Evolutionary conservation across 2,113 vertebrate genomes (phyloP).

Genomic region (Cettia cetti): DNA sequence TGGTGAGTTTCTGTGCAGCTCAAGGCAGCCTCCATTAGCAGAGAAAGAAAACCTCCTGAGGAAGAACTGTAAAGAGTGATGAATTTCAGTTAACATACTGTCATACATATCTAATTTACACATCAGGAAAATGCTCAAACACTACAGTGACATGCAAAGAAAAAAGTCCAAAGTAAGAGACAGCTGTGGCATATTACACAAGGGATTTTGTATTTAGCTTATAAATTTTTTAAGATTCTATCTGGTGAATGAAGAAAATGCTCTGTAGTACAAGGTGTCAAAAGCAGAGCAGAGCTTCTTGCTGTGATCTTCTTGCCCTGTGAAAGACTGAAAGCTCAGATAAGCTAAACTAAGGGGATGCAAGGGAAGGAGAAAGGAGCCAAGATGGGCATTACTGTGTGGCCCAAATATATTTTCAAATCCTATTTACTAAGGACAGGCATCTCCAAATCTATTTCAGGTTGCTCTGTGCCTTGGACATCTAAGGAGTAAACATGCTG

Average conservation of each 20-base stretch:
- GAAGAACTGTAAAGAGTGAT: not conserved
- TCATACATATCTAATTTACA: slow-evolving; percentile 42
- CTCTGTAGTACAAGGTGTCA: not conserved
- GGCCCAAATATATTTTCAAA: slow-evolving; percentile 31
- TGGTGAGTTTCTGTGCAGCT: not conserved
- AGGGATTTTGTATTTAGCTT: slow-evolving; percentile 13
- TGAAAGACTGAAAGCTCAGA: not conserved
- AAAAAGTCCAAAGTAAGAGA: not conserved
- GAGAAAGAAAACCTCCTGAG: slow-evolving; percentile 21
- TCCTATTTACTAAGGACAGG: slow-evolving; percentile 17
- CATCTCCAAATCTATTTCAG: slow-evolving; percentile 4
- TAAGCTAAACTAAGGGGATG: not conserved
- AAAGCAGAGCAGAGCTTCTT: not conserved
- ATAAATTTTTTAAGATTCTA: not conserved
- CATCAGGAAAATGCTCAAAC: slow-evolving; percentile 34
- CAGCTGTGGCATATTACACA: slow-evolving; percentile 20
- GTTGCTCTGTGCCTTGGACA: not conserved
- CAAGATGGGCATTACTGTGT: not conserved
- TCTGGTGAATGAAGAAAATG: not conserved
- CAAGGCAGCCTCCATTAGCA: not conserved
- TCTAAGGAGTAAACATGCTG: not conserved
- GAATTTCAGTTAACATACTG: slow-evolving; percentile 32
- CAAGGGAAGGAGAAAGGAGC: not conserved
- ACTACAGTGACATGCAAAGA: not conserved
- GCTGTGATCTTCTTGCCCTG: not conserved